Percentiles rank a stretch among this genome's conserved stretches.
phyloP scores from a whole-genome alignment of 2,888 invertebrate genomes.

The Spilarctia lutea region DNA sequence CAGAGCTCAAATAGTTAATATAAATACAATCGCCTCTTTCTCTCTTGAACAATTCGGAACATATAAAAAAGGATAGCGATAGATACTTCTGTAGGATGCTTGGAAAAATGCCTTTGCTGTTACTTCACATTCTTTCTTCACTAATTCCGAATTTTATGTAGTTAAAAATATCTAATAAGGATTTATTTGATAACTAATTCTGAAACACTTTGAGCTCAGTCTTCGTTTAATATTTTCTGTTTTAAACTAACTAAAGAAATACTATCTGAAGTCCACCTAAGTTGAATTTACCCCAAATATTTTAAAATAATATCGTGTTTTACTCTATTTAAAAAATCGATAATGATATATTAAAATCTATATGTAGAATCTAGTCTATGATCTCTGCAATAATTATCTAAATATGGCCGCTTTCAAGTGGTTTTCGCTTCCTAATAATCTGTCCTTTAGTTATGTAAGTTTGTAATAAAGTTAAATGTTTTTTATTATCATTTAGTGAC shows the following conservation, averaged over 20 bases:
- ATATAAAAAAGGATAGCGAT: not conserved
- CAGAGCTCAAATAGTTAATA: not conserved
- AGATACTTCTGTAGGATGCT: not conserved
- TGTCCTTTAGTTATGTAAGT: constrained; percentile 66
- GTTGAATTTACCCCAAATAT: not conserved
- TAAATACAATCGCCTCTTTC: not conserved
- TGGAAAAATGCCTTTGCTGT: not conserved
- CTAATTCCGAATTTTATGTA: not conserved
- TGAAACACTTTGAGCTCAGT: not conserved
- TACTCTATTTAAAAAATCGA: constrained; percentile 4
- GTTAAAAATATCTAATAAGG: not conserved
- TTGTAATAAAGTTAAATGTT: constrained; percentile 40
- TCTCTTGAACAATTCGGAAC: not conserved
- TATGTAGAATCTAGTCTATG: constrained; percentile 83
- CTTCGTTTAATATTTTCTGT: not conserved
- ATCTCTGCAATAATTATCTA: constrained; percentile 79
- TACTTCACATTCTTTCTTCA: not conserved
- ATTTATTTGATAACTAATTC: not conserved
- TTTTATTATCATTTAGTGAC: constrained; percentile 41
- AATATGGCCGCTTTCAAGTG: constrained; percentile 41
- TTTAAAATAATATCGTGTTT: not conserved
- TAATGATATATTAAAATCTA: constrained; percentile 26
- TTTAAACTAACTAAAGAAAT: no score
- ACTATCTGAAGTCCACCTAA: not conserved
- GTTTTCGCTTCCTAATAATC: constrained; percentile 70